Evolutionary conservation across 2,797 vertebrate genomes (phyloP), one percentile per base, ranked within the genome.

Genomic region (Picus viridis): DNA sequence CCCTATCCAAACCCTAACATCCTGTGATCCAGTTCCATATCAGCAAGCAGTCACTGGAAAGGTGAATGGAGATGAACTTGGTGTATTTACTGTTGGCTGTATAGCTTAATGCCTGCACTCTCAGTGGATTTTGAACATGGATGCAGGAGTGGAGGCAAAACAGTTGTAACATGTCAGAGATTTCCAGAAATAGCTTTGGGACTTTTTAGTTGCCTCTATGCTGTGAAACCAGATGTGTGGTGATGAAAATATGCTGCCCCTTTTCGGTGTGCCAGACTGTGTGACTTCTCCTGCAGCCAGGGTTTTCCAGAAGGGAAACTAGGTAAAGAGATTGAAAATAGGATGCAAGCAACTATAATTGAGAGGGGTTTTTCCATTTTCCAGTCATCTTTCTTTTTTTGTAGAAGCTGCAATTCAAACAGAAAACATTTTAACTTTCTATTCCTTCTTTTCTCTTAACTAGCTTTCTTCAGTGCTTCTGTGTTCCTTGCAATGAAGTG

Each of bases 231-330:
- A 91, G 78, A 88, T 3, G 0, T 65, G 51, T 86, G 88, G 57
- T 75, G 56, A 69, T 86, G 69, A 83, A 83, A 93, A 80, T 87
- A 69, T 41, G 17, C 57, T 89, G 49, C 54, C 75, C 47, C 59
- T 91, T 95, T 95, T 86, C 85, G 80, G 88, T 68, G 56, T 95
- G 63, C 36, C 62, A 86, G 77, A 81, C 74, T 76, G 54, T 49
- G 61, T 65, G 83, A 85, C 59, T 71, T 64, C 69, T 39, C 39
- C 39, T 80, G 49, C 58, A 90, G 67, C 61, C 68, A 86, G 93
- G 89, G 70, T 41, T 94, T 96, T 97, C 92, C 95, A 93, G 56
- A 91, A 80, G 69, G 76, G 85, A 94, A 94, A 45, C 74, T 92
- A 73, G 58, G 69, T 83, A 69, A 88, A 12, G 20, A 53, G 43